Evolutionary conservation across 2,888 invertebrate species (phyloP).

Genomic region (Alcis repandata): DNA sequence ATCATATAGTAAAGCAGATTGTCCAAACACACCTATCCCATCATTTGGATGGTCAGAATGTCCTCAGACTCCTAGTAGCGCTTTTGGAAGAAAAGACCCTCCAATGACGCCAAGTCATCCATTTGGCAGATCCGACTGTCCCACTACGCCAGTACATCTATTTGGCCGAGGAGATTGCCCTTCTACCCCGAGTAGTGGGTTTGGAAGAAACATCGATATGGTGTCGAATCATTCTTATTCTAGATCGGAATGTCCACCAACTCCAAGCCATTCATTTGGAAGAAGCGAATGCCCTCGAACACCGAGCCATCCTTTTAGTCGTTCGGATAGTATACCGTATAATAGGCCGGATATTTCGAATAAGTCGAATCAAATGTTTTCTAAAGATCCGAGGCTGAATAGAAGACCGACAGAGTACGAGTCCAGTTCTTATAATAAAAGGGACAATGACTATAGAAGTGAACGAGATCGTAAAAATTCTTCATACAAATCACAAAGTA

Average conservation of each 20-base stretch:
- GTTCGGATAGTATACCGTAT: constrained; percentile 43
- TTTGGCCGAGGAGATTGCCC: constrained; percentile 59
- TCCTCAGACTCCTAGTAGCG: constrained; percentile 59
- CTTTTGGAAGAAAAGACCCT: constrained; percentile 62
- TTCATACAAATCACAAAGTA: constrained; percentile 51
- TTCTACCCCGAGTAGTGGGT: constrained; percentile 58
- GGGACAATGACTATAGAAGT: constrained; percentile 58
- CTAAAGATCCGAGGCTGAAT: constrained; percentile 70
- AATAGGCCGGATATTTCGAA: constrained; percentile 42
- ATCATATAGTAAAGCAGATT: constrained; percentile 52
- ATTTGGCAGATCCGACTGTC: constrained; percentile 64
- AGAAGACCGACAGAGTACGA: constrained; percentile 64
- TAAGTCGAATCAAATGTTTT: constrained; percentile 47
- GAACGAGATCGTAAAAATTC: constrained; percentile 55
- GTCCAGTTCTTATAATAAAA: constrained; percentile 57
- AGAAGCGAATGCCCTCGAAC: constrained; percentile 45
- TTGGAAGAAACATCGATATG: constrained; percentile 58
- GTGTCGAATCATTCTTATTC: constrained; percentile 64
- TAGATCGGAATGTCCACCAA: constrained; percentile 51
- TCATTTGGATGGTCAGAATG: constrained; percentile 61
- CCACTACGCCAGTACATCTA: constrained; percentile 58
- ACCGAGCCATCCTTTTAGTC: constrained; percentile 53
- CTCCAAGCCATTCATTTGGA: constrained; percentile 54
- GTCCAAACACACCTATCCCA: constrained; percentile 56
- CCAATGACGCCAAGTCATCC: constrained; percentile 62